Evolutionary conservation across 1,140 invertebrate genomes (phyloP), one percentile per base, ranked within the genome.

Genomic region (Phortica variegata): DNA sequence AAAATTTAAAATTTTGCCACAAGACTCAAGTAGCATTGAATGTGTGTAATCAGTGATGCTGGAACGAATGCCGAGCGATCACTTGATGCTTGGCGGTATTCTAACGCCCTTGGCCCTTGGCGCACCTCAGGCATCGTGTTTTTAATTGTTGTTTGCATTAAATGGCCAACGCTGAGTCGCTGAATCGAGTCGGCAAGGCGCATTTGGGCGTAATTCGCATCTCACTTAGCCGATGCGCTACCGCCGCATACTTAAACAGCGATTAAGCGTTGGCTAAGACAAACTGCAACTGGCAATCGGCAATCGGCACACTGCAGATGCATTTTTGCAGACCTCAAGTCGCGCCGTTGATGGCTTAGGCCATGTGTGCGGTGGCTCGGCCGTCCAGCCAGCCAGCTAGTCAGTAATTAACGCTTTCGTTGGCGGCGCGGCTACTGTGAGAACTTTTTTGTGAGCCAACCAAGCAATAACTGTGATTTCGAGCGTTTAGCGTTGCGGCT

Each of bases 81-180:
- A 43, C 23, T 26, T 10, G 10, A 40, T 32, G 21, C 18, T 8
- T 5, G n/a, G 17, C 45, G 32, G 29, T 41, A 41, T 38, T 40
- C 50, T 34, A 15, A 45, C 44, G 45, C 41, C 32, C 32, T 43
- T 32, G 53, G 52, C 53, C 46, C 44, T 38, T 31, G 49, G n/a
- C n/a, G n/a, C n/a, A n/a, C n/a, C n/a, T n/a, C n/a, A n/a, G n/a
- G n/a, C n/a, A n/a, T n/a, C 37, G 49, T 49, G 54, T 47, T 63
- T 66, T 66, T 66, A 66, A 66, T 66, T 66, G 68, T 66, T 66
- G 62, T 66, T 66, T 66, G 68, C 62, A 66, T 66, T 66, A 66
- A 66, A 68, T 66, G 63, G 62, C 68, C 62, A 66, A n/a, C n/a
- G n/a, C n/a, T 66, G 62, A 60, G 62, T 68, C 60, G 51, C 51